Base-by-base conservation (phyloP, 2,888 invertebrate genomes). In the Hylaea fasciaria region DNA sequence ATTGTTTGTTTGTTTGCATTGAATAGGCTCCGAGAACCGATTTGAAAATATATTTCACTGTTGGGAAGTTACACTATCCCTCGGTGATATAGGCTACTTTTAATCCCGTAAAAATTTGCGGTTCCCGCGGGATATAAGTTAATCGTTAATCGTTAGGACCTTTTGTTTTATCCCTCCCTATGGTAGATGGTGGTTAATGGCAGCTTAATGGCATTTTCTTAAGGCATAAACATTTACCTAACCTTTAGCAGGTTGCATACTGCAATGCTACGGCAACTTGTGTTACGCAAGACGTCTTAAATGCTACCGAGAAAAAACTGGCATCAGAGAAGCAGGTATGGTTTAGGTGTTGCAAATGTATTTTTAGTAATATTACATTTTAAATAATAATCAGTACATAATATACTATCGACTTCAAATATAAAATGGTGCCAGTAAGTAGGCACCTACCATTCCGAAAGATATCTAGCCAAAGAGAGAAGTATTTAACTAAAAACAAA, bases 161-260 rank as follows among this genome's bases (percentile, higher is more conserved):
- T 45, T 45, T 28, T 45, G 46, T 46, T 32, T 16, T 2, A 29
- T 32, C 13, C 13, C 46, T 46, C 29, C 16, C 32, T 13, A 37
- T 37, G 12, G 14, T 16, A 47, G 29, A 48, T 37, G 17, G 41
- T 40, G 10, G n/a, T 16, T 32, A 28, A 22, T 3, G 22, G 16
- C 43, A 14, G 22, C 10, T 17, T 17, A 40, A 46, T 52, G 50
- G 48, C 47, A 54, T 50, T 60, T 45, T 50, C 47, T 45, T 17
- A n/a, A 49, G 47, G 14, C 50, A 60, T 61, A 56, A 61, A 61
- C 61, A 61, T 61, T 61, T 56, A 56, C 47, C 52, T 52, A 56
- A 61, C 56, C 61, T 61, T 61, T 61, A 52, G 37, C 61, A 55
- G 47, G 61, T 61, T 56, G 47, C 51, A 56, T 14, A 48, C 49